Evolutionary conservation across 2,113 vertebrate genomes (phyloP), one percentile per base, ranked within the genome.

Genomic region (Protomyctophum bolini): DNA sequence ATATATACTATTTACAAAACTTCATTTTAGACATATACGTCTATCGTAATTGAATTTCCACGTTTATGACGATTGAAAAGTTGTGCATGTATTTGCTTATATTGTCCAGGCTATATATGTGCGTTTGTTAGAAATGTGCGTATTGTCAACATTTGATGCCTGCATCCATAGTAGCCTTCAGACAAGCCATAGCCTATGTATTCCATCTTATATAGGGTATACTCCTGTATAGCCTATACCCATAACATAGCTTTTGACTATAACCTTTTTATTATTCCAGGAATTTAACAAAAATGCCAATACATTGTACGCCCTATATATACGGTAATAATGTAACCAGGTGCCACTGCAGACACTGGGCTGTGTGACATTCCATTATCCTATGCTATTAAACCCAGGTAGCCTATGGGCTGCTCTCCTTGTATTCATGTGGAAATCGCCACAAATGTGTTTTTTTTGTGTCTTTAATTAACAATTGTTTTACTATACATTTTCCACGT

Each of bases 251-350:
- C 33, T 41, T 41, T 41, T 2, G 49, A 21, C 51, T 58, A 6
- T 63, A 75, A 72, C 54, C n/a, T 49, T 73, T 77, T 64, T 73
- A 29, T 28, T 10, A 8, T 50, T 50, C 49, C 8, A 10, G 7
- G 6, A 15, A 59, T 28, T 29, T 59, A 41, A 12, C 28, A 59
- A 33, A 3, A 7, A 60, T n/a, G 41, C 45, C 62, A 64, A 69
- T 9, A 10, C 14, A 56, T 45, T n/a, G 60, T 66, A 63, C 33
- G 9, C 48, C 68, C 11, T 54, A 21, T 54, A 21, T 54, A n/a
- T 12, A n/a, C 52, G 52, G 8, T 63, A 58, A 70, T 80, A 70
- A 78, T n/a, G 52, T 78, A 75, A 68, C 68, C 66, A 76, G 72
- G 75, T 80, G 60, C 33, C 41, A 66, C 61, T 77, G 75, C 54